Evolutionary conservation across 2,113 vertebrate genomes (phyloP), one percentile per base, ranked within the genome.

Genomic region (Malurus alboscapulatus): DNA sequence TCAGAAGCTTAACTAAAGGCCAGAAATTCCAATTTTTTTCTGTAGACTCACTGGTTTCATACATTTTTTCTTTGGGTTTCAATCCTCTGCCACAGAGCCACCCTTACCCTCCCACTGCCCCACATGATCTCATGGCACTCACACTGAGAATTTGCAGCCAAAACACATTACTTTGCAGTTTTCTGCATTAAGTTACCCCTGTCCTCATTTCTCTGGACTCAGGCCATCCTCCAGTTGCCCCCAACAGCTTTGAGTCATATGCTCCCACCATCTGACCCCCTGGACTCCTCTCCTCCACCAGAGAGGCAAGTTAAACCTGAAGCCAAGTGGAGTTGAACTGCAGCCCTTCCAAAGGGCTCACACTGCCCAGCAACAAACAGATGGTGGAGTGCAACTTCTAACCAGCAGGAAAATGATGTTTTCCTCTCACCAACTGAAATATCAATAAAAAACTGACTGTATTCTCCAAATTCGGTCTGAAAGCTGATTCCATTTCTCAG

Each of bases 331-430:
- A 77, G 32, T 1, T 88, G 84, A 96, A 83, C 89, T 80, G 54
- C 84, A 90, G 82, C 74, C 42, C 55, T 87, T 87, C 42, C 69
- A 62, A 76, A 93, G 50, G 20, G 63, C 51, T 91, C 48, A 14
- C 13, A 63, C 1, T 51, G 78, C 74, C 69, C 92, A 82, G 74
- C 58, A 82, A 68, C 92, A 94, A 82, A 68, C 92, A 94, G 94
- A 94, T 87, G 94, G 92, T 22, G 36, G 40, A 66, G 30, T 34
- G 17, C 47, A 87, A 42, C 91, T 74, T 55, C 58, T 74, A 89
- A 92, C 84, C 79, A 83, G 63, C 81, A 85, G 72, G 62, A 92
- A 91, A 96, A 90, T 30, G 1, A 72, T 92, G 71, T 66, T 96
- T 88, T 89, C 69, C 87, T 66, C 74, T 93, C 72, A 87, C 51